Conservation (phyloP, 2,888 invertebrate genomes). For the Malacosoma neustria region DNA sequence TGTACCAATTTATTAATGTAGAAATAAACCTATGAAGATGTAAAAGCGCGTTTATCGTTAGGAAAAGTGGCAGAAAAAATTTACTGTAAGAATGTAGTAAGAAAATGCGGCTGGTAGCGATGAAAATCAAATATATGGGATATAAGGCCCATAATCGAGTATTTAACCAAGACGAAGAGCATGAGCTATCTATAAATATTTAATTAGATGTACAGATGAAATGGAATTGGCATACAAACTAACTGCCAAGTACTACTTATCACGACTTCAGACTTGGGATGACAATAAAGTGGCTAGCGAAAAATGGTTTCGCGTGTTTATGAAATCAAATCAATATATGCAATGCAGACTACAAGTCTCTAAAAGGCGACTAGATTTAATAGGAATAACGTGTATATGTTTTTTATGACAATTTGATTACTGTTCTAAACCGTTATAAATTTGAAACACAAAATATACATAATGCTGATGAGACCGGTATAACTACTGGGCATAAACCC, state of each 20-base stretch:
- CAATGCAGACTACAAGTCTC: slow-evolving; percentile 10
- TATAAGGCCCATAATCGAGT: too few species aligned
- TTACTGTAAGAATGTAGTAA: too few species aligned
- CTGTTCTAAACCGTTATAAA: slow-evolving; percentile 10
- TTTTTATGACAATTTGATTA: slow-evolving; percentile 16
- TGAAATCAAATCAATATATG: slow-evolving; percentile 7
- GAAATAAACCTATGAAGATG: too few species aligned
- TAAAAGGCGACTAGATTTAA: slow-evolving; percentile 6
- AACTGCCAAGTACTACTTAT: not conserved
- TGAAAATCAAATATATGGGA: too few species aligned
- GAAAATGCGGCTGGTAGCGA: too few species aligned
- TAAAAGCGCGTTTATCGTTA: too few species aligned
- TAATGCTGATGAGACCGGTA: slow-evolving; percentile 28
- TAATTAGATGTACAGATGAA: too few species aligned
- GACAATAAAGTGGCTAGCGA: slow-evolving; percentile 17
- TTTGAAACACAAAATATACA: slow-evolving; percentile 23
- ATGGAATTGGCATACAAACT: not conserved
- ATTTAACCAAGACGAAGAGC: too few species aligned
- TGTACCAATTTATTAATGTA: too few species aligned
- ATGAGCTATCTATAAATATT: too few species aligned
- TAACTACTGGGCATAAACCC: slow-evolving; percentile 19
- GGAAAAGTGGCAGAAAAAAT: too few species aligned
- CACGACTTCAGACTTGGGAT: slow-evolving; percentile 1
- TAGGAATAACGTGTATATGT: slow-evolving; percentile 13
- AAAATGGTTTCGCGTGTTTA: slow-evolving; percentile 14